A percentile compares a stretch with the other conserved stretches of the same genome.
Conservation (phyloP, 2,113 vertebrate species). For the Neogale vison region DNA sequence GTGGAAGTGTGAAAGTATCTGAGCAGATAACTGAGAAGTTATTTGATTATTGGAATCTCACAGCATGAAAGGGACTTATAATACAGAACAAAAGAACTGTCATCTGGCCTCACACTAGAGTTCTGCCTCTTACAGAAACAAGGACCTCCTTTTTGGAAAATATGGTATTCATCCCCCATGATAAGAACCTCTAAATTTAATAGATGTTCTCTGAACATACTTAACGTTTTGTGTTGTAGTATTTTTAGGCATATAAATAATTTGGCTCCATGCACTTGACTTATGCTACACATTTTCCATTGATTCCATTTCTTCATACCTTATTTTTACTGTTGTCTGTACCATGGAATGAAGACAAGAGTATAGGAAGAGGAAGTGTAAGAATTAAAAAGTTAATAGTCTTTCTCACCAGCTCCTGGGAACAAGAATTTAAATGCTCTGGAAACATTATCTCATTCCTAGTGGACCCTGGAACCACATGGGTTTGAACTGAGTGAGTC, state of each 20-base stretch:
- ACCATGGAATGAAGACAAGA: not conserved
- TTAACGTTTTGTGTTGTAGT: not conserved
- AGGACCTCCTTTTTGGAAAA: conserved; percentile 11
- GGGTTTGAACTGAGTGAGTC: not conserved
- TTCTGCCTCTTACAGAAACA: not conserved
- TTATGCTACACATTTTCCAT: not conserved
- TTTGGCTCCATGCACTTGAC: not conserved
- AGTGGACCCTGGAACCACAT: not conserved
- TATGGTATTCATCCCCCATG: not conserved
- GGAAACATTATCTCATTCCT: not conserved
- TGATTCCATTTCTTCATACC: not conserved
- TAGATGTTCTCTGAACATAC: not conserved
- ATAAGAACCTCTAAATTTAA: not conserved
- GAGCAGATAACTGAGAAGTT: not conserved
- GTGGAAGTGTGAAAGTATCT: not conserved
- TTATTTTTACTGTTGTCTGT: not conserved
- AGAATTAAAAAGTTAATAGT: not conserved
- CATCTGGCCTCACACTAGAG: not conserved
- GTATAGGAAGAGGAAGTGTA: not conserved
- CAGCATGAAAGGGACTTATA: not conserved
- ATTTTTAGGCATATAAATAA: conserved; percentile 19
- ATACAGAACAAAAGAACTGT: not conserved
- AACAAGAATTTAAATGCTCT: not conserved
- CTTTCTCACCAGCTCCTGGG: not conserved
- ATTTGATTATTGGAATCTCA: not conserved